phyloP scores from a whole-genome alignment of 2,888 invertebrate species.

The Acrobasis consociella region DNA sequence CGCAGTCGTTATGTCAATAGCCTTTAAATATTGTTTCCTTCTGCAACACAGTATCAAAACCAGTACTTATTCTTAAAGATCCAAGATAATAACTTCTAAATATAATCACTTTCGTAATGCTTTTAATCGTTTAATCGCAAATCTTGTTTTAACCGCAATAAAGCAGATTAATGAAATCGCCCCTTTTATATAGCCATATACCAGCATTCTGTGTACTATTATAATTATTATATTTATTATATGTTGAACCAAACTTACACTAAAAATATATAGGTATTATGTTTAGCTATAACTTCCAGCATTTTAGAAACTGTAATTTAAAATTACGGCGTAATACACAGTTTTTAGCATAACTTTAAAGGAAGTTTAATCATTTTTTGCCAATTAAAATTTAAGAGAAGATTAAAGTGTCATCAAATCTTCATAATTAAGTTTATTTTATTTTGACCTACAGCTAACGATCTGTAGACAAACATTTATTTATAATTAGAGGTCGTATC shows the following conservation, averaged over 20 bases:
- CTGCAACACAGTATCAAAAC: not conserved
- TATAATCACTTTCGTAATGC: not conserved
- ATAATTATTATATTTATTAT: not conserved
- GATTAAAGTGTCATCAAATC: slow-evolving; percentile 1
- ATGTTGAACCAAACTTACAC: no score
- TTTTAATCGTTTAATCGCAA: slow-evolving; percentile 1
- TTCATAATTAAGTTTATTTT: not conserved
- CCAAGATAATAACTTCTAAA: not conserved
- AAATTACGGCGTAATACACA: no score
- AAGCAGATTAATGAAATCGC: slow-evolving; percentile 1
- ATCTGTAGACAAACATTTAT: slow-evolving; percentile 14
- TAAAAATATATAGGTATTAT: no score
- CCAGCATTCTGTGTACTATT: no score
- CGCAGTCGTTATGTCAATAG: slow-evolving; percentile 9
- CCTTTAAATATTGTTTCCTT: not conserved
- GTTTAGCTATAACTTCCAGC: no score
- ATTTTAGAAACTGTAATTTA: no score
- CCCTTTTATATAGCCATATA: slow-evolving; percentile 3
- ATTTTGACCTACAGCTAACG: slow-evolving; percentile 21
- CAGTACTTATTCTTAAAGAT: not conserved
- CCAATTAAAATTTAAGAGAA: not conserved
- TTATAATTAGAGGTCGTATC: slow-evolving; percentile 19
- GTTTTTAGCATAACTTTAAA: no score
- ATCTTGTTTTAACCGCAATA: slow-evolving; percentile 2
- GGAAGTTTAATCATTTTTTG: not conserved